phyloP scores from a whole-genome alignment of 2,888 invertebrate species.

The Polydesmus complanatus region DNA sequence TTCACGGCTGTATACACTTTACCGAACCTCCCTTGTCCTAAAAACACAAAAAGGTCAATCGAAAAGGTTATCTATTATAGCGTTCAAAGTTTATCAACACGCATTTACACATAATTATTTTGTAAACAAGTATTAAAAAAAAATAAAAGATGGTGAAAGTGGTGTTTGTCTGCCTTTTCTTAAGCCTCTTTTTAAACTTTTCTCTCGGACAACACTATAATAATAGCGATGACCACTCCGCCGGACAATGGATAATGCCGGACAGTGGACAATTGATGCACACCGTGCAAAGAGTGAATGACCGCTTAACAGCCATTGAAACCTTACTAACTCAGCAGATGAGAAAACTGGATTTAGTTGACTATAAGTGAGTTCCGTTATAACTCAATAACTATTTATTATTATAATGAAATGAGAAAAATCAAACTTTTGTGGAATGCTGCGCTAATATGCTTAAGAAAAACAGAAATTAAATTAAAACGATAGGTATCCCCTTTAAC shows the following conservation, averaged over 20 bases:
- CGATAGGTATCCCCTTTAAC: too few relatives aligned
- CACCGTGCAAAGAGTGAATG: conserved; percentile 23
- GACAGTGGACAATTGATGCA: conserved; percentile 12
- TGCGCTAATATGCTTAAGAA: too few relatives aligned
- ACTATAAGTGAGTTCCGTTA: conserved; percentile 23
- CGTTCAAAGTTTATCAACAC: too few relatives aligned
- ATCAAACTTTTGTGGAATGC: neutral
- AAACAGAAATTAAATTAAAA: too few relatives aligned
- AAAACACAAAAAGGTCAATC: too few relatives aligned
- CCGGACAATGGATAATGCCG: too few relatives aligned
- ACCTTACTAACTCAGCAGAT: conserved; percentile 21
- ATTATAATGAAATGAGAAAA: neutral
- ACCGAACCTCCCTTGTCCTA: conserved; percentile 81
- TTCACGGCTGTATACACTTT: conserved; percentile 93
- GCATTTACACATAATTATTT: too few relatives aligned
- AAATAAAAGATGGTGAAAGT: neutral
- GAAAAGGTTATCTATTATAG: neutral
- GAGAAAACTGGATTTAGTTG: conserved; percentile 22
- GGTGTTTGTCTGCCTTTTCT: neutral
- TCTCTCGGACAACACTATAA: too few relatives aligned
- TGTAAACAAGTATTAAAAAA: neutral
- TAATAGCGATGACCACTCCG: conserved; percentile 2
- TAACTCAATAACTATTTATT: neutral
- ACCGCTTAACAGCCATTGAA: conserved; percentile 23
- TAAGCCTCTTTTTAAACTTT: too few relatives aligned